A percentile compares a stretch with the other conserved stretches of the same genome.
These are phyloP conservation scores for Pimephales promelas DNA, from an alignment of 2,113 vertebrate genomes.

Conservation along the genomic window DNA sequence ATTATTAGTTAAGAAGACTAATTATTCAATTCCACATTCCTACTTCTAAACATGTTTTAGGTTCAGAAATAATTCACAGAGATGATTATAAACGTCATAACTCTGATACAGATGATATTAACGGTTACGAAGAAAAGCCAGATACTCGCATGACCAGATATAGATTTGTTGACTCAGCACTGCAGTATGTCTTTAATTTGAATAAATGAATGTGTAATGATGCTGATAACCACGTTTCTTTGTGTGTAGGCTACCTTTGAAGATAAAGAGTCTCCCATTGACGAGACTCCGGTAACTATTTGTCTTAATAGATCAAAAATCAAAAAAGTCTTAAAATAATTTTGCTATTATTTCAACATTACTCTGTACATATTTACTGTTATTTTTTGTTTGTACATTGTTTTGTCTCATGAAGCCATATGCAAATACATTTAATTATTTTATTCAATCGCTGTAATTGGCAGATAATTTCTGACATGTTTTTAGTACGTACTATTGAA, in stretches of 20 bases:
- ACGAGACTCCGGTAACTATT: constrained; percentile 63
- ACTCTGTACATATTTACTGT: background rate
- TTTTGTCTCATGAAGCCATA: constrained; percentile 46
- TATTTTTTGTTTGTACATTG: background rate
- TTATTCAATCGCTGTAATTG: background rate
- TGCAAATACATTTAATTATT: background rate
- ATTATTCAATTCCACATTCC: background rate
- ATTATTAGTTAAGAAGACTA: background rate
- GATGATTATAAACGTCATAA: background rate
- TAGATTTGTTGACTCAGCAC: background rate
- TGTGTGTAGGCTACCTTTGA: constrained; percentile 57
- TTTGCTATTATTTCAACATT: background rate
- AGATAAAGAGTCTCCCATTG: constrained; percentile 61
- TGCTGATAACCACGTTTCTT: constrained; percentile 44
- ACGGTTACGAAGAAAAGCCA: background rate
- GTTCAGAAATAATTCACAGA: background rate
- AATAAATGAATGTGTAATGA: constrained; percentile 25
- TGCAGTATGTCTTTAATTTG: constrained; percentile 2
- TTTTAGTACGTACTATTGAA: background rate
- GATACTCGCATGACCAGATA: constrained; percentile 6
- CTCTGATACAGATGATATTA: background rate
- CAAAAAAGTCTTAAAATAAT: background rate
- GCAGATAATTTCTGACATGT: background rate
- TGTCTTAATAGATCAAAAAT: constrained; percentile 24
- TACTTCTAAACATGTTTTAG: background rate